phyloP scores from a whole-genome alignment of 2,113 vertebrate species.

The Saccopteryx leptura region DNA sequence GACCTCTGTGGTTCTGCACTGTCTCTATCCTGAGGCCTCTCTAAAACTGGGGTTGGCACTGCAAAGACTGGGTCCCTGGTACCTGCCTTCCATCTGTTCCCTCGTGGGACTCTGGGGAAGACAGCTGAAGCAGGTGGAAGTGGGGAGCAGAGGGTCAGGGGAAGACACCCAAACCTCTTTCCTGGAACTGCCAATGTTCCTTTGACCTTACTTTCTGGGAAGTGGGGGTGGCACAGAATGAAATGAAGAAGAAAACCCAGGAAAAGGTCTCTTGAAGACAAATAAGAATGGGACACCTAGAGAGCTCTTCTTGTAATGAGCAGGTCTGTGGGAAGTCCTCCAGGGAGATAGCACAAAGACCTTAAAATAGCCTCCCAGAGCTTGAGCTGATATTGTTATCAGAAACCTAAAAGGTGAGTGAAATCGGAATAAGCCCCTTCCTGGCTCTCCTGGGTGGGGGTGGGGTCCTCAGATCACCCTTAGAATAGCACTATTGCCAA shows the following conservation, averaged over 20 bases:
- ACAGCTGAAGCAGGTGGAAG: background rate
- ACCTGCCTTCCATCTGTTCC: background rate
- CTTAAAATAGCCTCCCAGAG: conserved; percentile 59
- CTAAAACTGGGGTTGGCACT: background rate
- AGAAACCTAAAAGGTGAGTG: conserved; percentile 52
- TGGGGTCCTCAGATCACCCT: background rate
- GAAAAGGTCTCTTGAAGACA: conserved; percentile 27
- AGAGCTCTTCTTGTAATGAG: conserved; percentile 10
- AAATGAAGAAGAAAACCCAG: background rate
- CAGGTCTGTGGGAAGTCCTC: background rate
- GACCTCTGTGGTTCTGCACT: background rate
- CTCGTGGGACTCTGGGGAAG: background rate
- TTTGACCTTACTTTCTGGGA: conserved; percentile 22
- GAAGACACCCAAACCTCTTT: background rate
- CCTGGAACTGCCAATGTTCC: background rate
- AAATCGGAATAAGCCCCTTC: conserved; percentile 7
- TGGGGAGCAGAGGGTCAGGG: background rate
- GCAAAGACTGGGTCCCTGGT: background rate
- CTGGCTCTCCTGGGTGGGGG: background rate
- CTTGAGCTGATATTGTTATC: conserved; percentile 69
- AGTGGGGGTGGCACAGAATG: background rate
- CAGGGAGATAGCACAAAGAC: conserved; percentile 41
- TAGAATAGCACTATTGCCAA: background rate
- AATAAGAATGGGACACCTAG: background rate
- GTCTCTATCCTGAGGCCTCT: background rate